Conservation (phyloP, 2,888 invertebrate species). For the Acronicta aceris region DNA sequence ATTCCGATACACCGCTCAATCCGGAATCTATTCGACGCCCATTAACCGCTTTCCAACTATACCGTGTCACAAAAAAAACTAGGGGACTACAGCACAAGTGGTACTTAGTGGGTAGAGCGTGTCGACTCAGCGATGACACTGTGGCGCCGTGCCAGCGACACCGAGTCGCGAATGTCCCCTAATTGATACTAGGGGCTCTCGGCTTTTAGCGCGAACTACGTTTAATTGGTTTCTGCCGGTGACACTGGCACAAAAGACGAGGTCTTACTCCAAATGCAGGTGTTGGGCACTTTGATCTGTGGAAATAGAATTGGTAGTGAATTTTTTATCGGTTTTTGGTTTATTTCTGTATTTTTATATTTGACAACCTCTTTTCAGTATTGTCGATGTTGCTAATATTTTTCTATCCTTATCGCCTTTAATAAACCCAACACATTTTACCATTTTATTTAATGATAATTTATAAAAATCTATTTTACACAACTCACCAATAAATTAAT, state of each 20-base stretch:
- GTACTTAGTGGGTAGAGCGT: constrained; percentile 37
- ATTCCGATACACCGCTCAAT: constrained; percentile 31
- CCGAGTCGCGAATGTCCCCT: constrained; percentile 35
- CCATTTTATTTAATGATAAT: too few relatives aligned
- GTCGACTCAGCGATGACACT: constrained; percentile 38
- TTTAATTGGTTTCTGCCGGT: constrained; percentile 55
- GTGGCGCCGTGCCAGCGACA: constrained; percentile 47
- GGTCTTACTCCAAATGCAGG: constrained; percentile 26
- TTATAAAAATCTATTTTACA: too few relatives aligned
- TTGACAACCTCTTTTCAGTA: neutral
- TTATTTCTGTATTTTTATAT: neutral
- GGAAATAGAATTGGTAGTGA: constrained; percentile 7
- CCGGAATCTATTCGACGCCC: constrained; percentile 22
- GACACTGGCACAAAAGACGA: constrained; percentile 37
- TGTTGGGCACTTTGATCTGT: constrained; percentile 10
- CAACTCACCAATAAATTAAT: too few relatives aligned
- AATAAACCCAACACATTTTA: too few relatives aligned
- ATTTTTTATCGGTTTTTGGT: neutral
- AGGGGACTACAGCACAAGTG: constrained; percentile 35
- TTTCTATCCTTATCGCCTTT: too few relatives aligned
- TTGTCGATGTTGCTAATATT: too few relatives aligned
- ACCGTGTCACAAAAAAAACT: constrained; percentile 42
- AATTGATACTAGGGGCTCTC: constrained; percentile 52
- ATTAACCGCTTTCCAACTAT: constrained; percentile 41
- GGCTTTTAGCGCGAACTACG: constrained; percentile 54